phyloP scores from a whole-genome alignment of 2,797 vertebrate genomes.

The Neomorphus geoffroyi region DNA sequence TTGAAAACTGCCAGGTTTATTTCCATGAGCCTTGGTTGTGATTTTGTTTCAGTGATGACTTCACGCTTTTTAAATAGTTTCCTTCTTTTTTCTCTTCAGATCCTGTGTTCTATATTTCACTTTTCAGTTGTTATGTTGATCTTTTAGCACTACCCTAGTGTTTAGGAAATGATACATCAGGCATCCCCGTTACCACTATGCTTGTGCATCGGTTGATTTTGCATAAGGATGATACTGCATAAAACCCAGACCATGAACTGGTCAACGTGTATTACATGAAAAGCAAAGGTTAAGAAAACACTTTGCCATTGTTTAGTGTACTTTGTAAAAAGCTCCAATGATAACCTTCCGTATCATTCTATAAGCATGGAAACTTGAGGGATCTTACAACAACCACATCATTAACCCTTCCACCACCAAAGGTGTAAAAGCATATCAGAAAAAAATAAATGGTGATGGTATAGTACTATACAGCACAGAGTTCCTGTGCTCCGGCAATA shows the following conservation, averaged over 20 bases:
- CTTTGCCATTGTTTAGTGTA: not conserved
- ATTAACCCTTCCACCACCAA: not conserved
- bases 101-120: not conserved
- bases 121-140: not conserved
- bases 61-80: not conserved
- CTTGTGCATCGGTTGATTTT: constrained; percentile 7
- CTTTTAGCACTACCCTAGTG: not conserved
- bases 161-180: constrained; percentile 23
- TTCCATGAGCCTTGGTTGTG: not conserved
- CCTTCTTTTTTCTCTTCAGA: not conserved
- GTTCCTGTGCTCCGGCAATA: not conserved
- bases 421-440: not conserved
- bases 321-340: not conserved
- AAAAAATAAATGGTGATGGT: not conserved
- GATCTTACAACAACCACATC: not conserved
- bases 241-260: not conserved
- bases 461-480: not conserved
- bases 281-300: not conserved
- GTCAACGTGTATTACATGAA: not conserved
- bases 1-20: not conserved
- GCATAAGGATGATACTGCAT: not conserved
- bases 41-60: not conserved
- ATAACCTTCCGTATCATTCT: not conserved
- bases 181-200: not conserved
- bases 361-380: not conserved